A percentile compares a stretch with the other conserved stretches of the same genome.
phyloP scores from a whole-genome alignment of 2,797 vertebrate species.

The Chelidonichthys spinosus region DNA sequence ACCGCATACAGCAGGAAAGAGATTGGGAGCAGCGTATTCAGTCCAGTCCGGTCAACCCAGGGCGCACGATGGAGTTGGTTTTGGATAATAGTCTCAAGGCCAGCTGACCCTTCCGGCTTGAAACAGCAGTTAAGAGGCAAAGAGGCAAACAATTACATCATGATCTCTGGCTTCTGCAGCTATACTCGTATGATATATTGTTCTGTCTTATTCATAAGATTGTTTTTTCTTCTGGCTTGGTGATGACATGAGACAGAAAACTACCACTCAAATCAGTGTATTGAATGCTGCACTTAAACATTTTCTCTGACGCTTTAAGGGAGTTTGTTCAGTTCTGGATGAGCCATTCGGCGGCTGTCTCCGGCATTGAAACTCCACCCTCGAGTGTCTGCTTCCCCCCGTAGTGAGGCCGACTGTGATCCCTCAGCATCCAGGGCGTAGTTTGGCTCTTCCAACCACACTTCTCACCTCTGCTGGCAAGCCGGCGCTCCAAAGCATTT shows the following conservation, averaged over 20 bases:
- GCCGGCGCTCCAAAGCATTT: constrained; percentile 56
- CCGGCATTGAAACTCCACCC: constrained; percentile 34
- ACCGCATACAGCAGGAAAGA: constrained; percentile 7
- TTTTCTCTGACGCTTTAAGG: constrained; percentile 15
- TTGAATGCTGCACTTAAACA: neutral
- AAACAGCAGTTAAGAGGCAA: constrained; percentile 40
- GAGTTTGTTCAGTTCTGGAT: constrained; percentile 11
- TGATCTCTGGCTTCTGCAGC: constrained; percentile 8
- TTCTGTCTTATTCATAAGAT: constrained; percentile 22
- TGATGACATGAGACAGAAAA: constrained; percentile 4
- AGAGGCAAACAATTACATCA: constrained; percentile 32
- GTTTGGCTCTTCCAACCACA: constrained; percentile 55
- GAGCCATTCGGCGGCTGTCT: constrained; percentile 27
- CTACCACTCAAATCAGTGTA: neutral
- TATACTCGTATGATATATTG: constrained; percentile 16
- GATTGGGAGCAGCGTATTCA: constrained; percentile 32
- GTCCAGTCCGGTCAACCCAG: constrained; percentile 7
- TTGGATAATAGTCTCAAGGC: constrained; percentile 32
- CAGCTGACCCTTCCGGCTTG: constrained; percentile 19
- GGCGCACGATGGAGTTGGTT: constrained; percentile 31
- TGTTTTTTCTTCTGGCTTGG: neutral
- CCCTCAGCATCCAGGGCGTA: constrained; percentile 51
- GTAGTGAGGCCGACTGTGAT: constrained; percentile 30
- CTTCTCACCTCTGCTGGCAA: constrained; percentile 52
- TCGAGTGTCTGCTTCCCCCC: constrained; percentile 22